These are phyloP conservation scores for Lytechinus variegatus DNA, from an alignment of 35 echinoderm and acorn worm genomes.

Conservation along the genomic window DNA sequence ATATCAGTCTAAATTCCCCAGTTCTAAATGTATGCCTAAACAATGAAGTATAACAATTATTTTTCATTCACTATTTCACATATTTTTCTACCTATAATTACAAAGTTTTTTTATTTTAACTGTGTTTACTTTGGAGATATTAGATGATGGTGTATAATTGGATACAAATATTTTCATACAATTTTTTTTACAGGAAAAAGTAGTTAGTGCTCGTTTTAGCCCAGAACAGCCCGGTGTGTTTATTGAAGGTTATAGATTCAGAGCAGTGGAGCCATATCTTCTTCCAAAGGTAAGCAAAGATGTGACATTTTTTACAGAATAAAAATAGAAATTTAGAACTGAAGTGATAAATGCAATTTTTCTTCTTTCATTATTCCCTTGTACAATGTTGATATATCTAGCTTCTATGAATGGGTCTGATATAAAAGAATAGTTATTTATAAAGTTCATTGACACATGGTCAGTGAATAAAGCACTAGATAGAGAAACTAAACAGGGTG, in stretches of 20 bases:
- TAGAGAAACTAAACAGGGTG: too few relatives aligned
- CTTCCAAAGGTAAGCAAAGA: conserved; percentile 72
- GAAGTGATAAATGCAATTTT: too few relatives aligned
- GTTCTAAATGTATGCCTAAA: neutral
- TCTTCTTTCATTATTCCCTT: too few relatives aligned
- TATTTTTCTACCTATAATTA: neutral
- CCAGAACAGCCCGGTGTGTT: conserved; percentile 55
- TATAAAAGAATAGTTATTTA: too few relatives aligned
- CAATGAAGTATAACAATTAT: neutral
- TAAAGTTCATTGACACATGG: too few relatives aligned
- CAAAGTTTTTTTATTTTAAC: neutral
- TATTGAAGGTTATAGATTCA: conserved; percentile 62
- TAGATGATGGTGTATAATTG: neutral
- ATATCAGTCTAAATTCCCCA: too few relatives aligned
- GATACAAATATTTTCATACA: neutral
- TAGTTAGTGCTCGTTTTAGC: conserved; percentile 48
- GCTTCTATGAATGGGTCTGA: too few relatives aligned
- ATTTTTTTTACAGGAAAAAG: conserved; percentile 54
- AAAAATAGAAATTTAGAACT: too few relatives aligned
- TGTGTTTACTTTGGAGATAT: neutral
- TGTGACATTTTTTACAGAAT: too few relatives aligned
- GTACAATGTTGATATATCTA: too few relatives aligned
- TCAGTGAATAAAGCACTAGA: too few relatives aligned
- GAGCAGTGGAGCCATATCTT: conserved; percentile 68
- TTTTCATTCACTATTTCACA: neutral